Evolutionary conservation across 2,888 invertebrate genomes (phyloP).

Genomic region (Acrocyrtus sp.): DNA sequence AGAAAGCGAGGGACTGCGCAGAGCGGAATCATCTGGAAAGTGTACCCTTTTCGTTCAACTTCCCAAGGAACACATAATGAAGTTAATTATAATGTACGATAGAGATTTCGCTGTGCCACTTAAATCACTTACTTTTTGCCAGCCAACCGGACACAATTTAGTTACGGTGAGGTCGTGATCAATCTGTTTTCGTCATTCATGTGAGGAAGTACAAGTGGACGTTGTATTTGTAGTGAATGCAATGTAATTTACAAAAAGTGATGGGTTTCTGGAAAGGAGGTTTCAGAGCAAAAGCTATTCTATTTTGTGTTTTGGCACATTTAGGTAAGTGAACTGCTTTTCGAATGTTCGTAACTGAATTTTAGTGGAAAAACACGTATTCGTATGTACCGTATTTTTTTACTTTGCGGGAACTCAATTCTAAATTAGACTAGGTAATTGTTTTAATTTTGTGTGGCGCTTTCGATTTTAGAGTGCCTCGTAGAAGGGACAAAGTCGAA

Average conservation of each 20-base stretch:
- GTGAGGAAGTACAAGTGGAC: neutral
- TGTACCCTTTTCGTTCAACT: neutral
- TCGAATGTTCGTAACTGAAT: neutral
- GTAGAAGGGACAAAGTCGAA: slow-evolving; percentile 28
- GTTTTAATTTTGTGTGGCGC: no score
- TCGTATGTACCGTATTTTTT: neutral
- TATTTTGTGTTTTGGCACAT: slow-evolving; percentile 4
- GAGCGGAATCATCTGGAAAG: slow-evolving; percentile 21
- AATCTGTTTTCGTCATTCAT: no score
- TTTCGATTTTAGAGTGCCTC: slow-evolving; percentile 31
- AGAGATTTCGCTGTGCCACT: neutral
- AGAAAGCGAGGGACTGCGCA: slow-evolving; percentile 12
- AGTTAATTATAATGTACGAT: neutral
- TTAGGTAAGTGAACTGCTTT: slow-evolving; percentile 11
- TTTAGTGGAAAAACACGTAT: no score
- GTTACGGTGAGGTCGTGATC: no score
- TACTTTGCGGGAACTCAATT: no score
- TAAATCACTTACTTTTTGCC: neutral
- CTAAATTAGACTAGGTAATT: no score
- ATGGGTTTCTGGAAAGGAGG: slow-evolving; percentile 5
- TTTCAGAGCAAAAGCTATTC: no score
- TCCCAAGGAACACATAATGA: neutral
- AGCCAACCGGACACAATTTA: neutral
- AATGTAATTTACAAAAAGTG: neutral
- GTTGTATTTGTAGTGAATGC: neutral